phyloP scores from a whole-genome alignment of 2,113 vertebrate species.

The Myotis brandtii region DNA sequence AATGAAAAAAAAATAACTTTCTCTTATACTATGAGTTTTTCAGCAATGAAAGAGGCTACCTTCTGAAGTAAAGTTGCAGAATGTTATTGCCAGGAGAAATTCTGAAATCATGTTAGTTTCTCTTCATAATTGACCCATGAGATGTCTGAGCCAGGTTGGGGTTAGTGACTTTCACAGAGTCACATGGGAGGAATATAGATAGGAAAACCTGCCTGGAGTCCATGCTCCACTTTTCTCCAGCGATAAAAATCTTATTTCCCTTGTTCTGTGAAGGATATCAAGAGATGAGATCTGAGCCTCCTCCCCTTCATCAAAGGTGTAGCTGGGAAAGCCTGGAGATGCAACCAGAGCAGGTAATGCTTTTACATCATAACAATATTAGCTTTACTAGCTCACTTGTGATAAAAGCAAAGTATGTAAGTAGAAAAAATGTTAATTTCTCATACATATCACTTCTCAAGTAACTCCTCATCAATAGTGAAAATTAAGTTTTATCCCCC shows the following conservation, averaged over 20 bases:
- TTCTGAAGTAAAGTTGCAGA: neutral
- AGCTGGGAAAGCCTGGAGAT: neutral
- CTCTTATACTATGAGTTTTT: neutral
- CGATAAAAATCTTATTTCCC: neutral
- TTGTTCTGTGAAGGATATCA: neutral
- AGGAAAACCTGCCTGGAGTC: neutral
- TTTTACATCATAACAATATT: constrained; percentile 9
- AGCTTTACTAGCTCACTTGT: neutral
- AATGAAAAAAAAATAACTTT: neutral
- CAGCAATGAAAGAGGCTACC: neutral
- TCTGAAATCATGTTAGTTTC: neutral
- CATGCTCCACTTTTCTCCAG: neutral
- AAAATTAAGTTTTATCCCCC: neutral
- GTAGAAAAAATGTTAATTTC: constrained; percentile 29
- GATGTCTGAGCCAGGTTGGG: neutral
- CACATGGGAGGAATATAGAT: neutral
- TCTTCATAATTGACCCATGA: neutral
- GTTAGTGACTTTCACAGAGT: neutral
- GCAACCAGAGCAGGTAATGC: neutral
- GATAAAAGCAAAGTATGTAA: constrained; percentile 11
- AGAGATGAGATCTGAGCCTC: neutral
- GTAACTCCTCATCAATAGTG: neutral
- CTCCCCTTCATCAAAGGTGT: neutral
- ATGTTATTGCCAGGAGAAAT: neutral
- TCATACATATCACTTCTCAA: neutral